Percentiles rank a stretch among this genome's conserved stretches.
phyloP scores from a whole-genome alignment of 2,113 vertebrate genomes.

The Anhinga rufa region DNA sequence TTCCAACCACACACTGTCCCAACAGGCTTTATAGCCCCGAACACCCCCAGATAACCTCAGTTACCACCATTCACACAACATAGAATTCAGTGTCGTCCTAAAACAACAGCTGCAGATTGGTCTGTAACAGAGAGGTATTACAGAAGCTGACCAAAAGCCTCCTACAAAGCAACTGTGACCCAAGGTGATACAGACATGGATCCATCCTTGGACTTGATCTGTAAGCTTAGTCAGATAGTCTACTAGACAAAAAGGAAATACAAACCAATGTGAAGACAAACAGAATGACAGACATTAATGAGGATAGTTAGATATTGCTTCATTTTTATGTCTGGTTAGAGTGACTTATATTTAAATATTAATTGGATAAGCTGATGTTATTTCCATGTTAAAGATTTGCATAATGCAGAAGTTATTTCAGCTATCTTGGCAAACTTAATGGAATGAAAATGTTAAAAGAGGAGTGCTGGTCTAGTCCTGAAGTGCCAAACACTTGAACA shows the following conservation, averaged over 20 bases:
- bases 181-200: background rate
- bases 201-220: background rate
- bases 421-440: background rate
- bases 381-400: background rate
- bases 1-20: background rate
- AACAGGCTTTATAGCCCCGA: background rate
- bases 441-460: background rate
- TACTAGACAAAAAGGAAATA: background rate
- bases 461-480: background rate
- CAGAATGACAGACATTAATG: fast-evolving
- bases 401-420: background rate
- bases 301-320: background rate
- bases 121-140: background rate
- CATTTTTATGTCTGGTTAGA: background rate
- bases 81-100: background rate
- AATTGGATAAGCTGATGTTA: background rate
- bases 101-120: background rate
- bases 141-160: background rate
- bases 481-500: background rate
- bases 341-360: background rate
- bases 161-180: background rate
- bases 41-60: background rate
- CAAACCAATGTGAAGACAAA: background rate
- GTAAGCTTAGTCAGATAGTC: background rate
- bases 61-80: background rate